Conservation (phyloP, 1,140 invertebrate genomes). For the Anoplolepis gracilipes region DNA sequence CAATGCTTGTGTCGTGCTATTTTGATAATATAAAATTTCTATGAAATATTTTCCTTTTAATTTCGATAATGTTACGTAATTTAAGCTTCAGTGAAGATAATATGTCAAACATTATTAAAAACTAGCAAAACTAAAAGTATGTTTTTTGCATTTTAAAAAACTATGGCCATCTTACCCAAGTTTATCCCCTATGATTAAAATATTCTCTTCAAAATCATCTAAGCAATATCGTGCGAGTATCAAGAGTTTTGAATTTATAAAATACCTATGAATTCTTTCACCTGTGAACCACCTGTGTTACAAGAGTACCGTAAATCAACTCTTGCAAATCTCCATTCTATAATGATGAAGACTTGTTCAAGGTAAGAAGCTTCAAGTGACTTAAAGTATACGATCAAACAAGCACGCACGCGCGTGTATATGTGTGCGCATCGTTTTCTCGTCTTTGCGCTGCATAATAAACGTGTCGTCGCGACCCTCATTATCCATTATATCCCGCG, state of each 20-base stretch:
- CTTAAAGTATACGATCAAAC: neutral
- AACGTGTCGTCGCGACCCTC: constrained; percentile 5
- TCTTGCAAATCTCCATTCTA: neutral
- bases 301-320: neutral
- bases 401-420: neutral
- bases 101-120: too few species aligned
- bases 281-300: neutral
- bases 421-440: neutral
- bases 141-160: too few species aligned
- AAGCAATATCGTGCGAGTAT: too few species aligned
- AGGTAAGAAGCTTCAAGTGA: neutral
- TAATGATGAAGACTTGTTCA: neutral
- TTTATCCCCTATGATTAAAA: too few species aligned
- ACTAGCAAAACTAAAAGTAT: too few species aligned
- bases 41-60: too few species aligned
- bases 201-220: too few species aligned
- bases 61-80: too few species aligned
- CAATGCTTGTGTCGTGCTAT: too few species aligned
- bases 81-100: too few species aligned
- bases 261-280: neutral
- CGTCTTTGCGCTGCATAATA: neutral
- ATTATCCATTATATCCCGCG: constrained; percentile 40
- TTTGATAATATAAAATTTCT: too few species aligned
- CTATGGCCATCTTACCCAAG: too few species aligned
- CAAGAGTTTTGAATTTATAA: neutral